Percentiles rank a stretch among this genome's conserved stretches.
Conservation (phyloP, 2,888 invertebrate species). For the Drosophila barbarae region DNA sequence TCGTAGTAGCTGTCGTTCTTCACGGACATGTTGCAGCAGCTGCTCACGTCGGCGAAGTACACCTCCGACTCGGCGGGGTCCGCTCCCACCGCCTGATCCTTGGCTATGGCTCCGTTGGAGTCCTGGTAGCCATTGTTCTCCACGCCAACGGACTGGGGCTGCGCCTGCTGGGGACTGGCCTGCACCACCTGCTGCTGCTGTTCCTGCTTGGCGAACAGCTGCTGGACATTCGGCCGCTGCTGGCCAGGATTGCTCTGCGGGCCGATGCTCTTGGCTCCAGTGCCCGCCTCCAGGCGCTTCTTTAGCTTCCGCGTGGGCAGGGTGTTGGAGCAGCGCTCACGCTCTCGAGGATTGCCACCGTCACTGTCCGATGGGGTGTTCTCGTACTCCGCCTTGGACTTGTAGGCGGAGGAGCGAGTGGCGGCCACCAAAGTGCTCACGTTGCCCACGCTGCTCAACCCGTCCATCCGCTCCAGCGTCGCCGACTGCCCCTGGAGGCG, state of each 20-base stretch:
- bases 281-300: constrained; percentile 80
- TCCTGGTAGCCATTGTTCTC: constrained; percentile 88
- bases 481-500: constrained; percentile 52
- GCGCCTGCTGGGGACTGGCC: constrained; percentile 37
- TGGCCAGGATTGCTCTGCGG: constrained; percentile 69
- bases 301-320: constrained; percentile 82
- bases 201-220: constrained; percentile 75
- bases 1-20: constrained; percentile 81
- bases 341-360: constrained; percentile 75
- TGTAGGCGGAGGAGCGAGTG: constrained; percentile 52
- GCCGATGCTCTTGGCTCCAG: constrained; percentile 78
- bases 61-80: constrained; percentile 89
- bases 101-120: constrained; percentile 64
- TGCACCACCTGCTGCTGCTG: constrained; percentile 50
- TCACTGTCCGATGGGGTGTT: constrained; percentile 81
- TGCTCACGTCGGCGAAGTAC: constrained; percentile 92
- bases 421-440: constrained; percentile 28
- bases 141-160: constrained; percentile 82
- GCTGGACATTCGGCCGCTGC: constrained; percentile 80
- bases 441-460: constrained; percentile 39
- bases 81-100: constrained; percentile 46
- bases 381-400: constrained; percentile 80
- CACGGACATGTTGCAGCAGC: constrained; percentile 88
- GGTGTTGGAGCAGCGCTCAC: constrained; percentile 81
- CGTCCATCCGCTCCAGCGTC: constrained; percentile 61